Evolutionary conservation across 1,140 invertebrate species (phyloP).

Genomic region (Augochlora pura): DNA sequence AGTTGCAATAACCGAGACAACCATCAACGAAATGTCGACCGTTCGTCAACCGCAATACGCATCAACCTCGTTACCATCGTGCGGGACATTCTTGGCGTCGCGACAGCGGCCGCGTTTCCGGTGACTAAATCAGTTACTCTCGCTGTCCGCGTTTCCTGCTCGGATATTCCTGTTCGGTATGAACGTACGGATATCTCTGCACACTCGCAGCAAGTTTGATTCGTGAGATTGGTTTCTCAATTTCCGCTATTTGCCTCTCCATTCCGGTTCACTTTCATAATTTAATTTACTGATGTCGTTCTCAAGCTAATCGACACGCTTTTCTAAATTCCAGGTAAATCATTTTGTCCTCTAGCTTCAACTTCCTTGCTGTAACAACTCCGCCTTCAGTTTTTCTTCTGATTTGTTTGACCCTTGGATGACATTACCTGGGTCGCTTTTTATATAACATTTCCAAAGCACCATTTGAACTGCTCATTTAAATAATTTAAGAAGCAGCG

Average conservation of each 20-base stretch:
- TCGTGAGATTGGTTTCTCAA: not conserved
- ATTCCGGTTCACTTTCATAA: not conserved
- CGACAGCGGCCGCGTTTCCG: slow-evolving; percentile 19
- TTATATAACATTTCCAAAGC: no score
- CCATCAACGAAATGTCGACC: slow-evolving; percentile 11
- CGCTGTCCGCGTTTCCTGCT: not conserved
- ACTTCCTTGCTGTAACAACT: no score
- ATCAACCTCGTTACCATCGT: slow-evolving; percentile 38
- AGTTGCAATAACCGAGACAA: slow-evolving; percentile 6
- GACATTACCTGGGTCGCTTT: no score
- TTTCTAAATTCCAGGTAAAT: no score
- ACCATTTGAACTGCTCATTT: no score
- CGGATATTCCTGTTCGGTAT: slow-evolving; percentile 6
- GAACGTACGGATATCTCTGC: not conserved
- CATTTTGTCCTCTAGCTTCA: no score
- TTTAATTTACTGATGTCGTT: no score
- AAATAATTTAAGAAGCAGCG: no score
- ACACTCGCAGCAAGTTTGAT: not conserved
- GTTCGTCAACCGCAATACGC: slow-evolving; percentile 36
- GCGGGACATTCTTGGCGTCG: slow-evolving; percentile 25
- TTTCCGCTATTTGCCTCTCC: not conserved
- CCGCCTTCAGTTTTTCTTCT: no score
- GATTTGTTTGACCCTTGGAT: no score
- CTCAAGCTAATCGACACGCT: no score
- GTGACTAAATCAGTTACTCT: slow-evolving; percentile 34